These are phyloP conservation scores for Agapornis canus DNA, from an alignment of 2,797 vertebrate species.

Conservation along the genomic window DNA sequence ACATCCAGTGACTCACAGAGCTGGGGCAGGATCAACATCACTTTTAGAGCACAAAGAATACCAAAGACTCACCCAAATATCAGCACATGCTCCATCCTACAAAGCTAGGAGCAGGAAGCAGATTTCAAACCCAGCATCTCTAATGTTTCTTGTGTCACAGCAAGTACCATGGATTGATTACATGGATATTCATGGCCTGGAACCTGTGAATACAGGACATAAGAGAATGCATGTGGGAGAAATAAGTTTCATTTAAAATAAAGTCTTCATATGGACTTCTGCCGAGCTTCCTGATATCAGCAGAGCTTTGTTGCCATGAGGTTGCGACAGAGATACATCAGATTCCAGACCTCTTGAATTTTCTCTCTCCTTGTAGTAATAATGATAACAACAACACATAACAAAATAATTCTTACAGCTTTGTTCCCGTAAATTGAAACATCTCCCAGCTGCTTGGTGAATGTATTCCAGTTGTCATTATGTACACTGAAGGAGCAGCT, in stretches of 20 bases:
- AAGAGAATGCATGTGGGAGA: not conserved
- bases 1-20: not conserved
- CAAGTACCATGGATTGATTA: not conserved
- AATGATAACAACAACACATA: not conserved
- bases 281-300: not conserved
- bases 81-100: not conserved
- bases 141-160: not conserved
- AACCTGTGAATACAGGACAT: not conserved
- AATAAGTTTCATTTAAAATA: not conserved
- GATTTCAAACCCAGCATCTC: not conserved
- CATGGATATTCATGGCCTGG: rapidly evolving
- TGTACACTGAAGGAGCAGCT: not conserved
- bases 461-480: not conserved
- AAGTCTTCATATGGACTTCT: not conserved
- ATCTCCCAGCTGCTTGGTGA: not conserved
- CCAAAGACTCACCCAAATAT: not conserved
- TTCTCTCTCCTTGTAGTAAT: not conserved
- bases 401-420: not conserved
- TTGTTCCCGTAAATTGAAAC: not conserved
- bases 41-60: not conserved
- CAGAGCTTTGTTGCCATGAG: not conserved
- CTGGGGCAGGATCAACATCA: not conserved
- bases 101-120: not conserved
- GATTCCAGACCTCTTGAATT: not conserved
- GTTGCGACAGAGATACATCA: not conserved